These are phyloP conservation scores for Formica selysi DNA, from an alignment of 1,140 invertebrate genomes.

Conservation along the genomic window DNA sequence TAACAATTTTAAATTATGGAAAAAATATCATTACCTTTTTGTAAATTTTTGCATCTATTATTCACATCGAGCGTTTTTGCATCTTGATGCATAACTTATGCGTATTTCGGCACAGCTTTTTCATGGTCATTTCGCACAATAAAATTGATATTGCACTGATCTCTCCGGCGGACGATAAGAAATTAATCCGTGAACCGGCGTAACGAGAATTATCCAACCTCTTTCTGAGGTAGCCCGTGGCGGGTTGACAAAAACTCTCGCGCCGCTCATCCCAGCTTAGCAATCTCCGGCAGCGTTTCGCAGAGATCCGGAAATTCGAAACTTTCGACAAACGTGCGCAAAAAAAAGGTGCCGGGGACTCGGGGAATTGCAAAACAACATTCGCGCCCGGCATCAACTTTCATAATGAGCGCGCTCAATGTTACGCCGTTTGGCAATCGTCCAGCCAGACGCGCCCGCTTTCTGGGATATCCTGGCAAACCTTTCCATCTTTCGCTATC, in stretches of 20 bases:
- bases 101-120: conserved; percentile 10
- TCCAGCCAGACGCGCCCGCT: conserved; percentile 76
- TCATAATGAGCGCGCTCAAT: conserved; percentile 82
- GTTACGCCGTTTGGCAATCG: conserved; percentile 82
- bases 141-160: conserved; percentile 51
- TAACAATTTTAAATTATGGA: conserved; percentile 1
- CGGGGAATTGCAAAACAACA: conserved; percentile 82
- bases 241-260: conserved; percentile 56
- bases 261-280: conserved; percentile 19
- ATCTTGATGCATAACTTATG: neutral
- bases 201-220: conserved; percentile 53
- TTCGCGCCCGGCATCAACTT: conserved; percentile 80
- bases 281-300: conserved; percentile 67
- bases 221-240: conserved; percentile 50
- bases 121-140: conserved; percentile 25
- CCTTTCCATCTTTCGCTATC: conserved; percentile 49
- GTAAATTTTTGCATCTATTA: neutral
- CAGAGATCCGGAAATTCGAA: conserved; percentile 79
- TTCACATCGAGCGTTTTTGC: conserved; percentile 2
- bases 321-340: conserved; percentile 77
- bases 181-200: conserved; percentile 58
- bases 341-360: conserved; percentile 76
- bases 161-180: conserved; percentile 57
- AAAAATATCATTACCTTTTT: neutral
- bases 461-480: conserved; percentile 67